phyloP scores from a whole-genome alignment of 2,888 invertebrate species.

The Nycteola revayana region DNA sequence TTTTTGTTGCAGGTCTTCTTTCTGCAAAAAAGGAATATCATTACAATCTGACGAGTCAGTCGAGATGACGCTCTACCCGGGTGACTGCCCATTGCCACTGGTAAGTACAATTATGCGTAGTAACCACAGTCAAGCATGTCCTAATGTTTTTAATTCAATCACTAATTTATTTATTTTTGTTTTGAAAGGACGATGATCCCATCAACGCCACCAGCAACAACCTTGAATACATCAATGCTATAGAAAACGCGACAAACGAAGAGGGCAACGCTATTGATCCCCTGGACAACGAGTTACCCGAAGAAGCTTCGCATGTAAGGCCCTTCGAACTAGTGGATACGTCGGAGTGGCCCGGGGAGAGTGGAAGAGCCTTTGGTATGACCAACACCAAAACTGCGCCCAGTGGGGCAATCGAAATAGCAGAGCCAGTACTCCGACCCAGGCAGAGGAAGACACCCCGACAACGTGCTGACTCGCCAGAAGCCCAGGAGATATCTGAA shows the following conservation, averaged over 20 bases:
- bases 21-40: constrained; percentile 89
- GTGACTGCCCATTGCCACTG: constrained; percentile 87
- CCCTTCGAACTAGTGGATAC: constrained; percentile 69
- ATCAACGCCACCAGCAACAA: constrained; percentile 39
- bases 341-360: constrained; percentile 78
- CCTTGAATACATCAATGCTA: constrained; percentile 37
- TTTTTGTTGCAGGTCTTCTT: constrained; percentile 85
- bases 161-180: background rate
- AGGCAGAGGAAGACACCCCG: constrained; percentile 80
- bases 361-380: constrained; percentile 84
- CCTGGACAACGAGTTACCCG: constrained; percentile 68
- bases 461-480: constrained; percentile 71
- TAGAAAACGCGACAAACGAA: constrained; percentile 51
- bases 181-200: constrained; percentile 47
- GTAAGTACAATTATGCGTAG: constrained; percentile 38
- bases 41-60: constrained; percentile 88
- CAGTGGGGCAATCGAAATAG: constrained; percentile 83
- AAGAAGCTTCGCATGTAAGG: constrained; percentile 54
- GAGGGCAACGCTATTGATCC: constrained; percentile 46
- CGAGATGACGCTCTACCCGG: constrained; percentile 87
- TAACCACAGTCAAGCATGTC: background rate
- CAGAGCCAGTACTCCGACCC: constrained; percentile 87
- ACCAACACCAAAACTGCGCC: constrained; percentile 72
- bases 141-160: constrained; percentile 2
- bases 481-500: constrained; percentile 84